Conservation (phyloP, 2,797 vertebrate genomes). For the Argya squamiceps region DNA sequence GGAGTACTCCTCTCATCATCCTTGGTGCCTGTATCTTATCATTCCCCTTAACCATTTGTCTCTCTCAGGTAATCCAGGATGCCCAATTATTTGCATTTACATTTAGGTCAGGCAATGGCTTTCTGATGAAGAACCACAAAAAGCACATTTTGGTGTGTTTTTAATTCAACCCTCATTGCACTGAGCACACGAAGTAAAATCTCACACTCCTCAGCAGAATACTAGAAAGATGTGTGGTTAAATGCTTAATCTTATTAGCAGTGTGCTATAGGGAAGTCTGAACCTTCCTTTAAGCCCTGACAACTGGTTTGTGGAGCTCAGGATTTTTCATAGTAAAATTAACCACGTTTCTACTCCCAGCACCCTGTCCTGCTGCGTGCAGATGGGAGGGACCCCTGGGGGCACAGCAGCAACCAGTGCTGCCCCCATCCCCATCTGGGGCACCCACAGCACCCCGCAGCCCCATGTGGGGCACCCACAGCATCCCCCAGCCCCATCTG, state of each 20-base stretch:
- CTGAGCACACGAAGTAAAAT: neutral
- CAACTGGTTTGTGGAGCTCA: neutral
- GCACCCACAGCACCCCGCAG: neutral
- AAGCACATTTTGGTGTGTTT: neutral
- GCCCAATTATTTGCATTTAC: conserved; percentile 21
- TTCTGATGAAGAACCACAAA: neutral
- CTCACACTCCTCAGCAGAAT: neutral
- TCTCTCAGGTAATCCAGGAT: neutral
- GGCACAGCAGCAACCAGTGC: neutral
- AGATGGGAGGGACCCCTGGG: neutral
- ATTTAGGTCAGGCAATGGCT: conserved; percentile 37
- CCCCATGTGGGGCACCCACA: neutral
- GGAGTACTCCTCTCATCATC: neutral
- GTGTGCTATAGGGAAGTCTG: neutral
- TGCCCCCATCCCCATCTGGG: neutral
- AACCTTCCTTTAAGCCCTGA: conserved; percentile 37
- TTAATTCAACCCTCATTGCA: neutral
- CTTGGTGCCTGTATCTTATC: neutral
- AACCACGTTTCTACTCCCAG: neutral
- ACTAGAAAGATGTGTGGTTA: neutral
- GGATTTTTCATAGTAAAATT: conserved; percentile 40
- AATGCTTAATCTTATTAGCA: conserved; percentile 45
- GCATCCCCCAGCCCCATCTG: neutral
- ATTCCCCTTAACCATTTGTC: neutral
- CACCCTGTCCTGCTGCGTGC: neutral